Evolutionary conservation across 2,888 invertebrate genomes (phyloP).

Genomic region (Zygothrica quintamaculata): DNA sequence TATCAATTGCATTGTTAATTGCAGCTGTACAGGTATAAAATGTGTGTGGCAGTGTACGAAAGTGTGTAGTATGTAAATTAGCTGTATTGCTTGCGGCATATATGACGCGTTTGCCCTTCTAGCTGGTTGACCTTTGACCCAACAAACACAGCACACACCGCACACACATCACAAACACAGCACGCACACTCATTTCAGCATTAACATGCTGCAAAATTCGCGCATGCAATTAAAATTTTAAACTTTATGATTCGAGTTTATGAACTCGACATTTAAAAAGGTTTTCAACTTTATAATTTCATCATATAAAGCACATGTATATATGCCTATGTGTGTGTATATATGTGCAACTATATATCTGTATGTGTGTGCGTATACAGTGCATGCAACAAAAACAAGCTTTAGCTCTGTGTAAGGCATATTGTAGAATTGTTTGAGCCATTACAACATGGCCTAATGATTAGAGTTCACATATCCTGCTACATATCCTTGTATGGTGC

Average conservation of each 20-base stretch:
- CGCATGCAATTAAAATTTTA: slow-evolving; percentile 51
- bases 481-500: neutral
- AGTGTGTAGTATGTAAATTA: slow-evolving; percentile 48
- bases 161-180: neutral
- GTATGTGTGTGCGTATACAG: neutral
- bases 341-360: neutral
- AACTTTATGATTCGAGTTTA: slow-evolving; percentile 30
- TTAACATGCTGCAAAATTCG: neutral
- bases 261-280: slow-evolving; percentile 21
- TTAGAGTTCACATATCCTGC: slow-evolving; percentile 7
- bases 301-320: neutral
- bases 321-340: neutral
- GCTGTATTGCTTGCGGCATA: slow-evolving; percentile 30
- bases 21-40: slow-evolving; percentile 6
- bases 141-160: neutral
- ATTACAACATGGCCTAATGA: slow-evolving; percentile 21
- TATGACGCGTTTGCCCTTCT: slow-evolving; percentile 31
- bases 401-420: slow-evolving; percentile 15
- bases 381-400: slow-evolving; percentile 20
- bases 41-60: slow-evolving; percentile 10
- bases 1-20: slow-evolving; percentile 47
- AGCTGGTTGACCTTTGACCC: slow-evolving; percentile 22
- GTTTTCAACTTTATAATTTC: slow-evolving; percentile 15
- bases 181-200: neutral
- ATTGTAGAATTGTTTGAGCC: slow-evolving; percentile 13